Conservation (phyloP, 2,797 vertebrate species). For the Poecilia picta region DNA sequence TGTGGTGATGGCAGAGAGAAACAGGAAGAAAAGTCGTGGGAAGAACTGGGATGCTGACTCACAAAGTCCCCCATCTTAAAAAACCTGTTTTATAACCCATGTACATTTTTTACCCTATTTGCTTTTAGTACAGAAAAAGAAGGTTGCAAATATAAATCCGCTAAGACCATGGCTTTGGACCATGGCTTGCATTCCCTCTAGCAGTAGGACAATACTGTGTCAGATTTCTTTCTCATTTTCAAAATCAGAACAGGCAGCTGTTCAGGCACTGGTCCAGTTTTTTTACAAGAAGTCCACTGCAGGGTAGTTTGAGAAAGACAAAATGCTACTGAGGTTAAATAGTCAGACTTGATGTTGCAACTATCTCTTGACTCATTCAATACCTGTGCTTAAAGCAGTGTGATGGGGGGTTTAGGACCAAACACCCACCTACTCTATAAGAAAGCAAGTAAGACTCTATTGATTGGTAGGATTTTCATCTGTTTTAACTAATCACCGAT, state of each 20-base stretch:
- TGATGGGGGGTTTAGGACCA: not conserved
- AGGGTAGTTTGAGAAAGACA: not conserved
- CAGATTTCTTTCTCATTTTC: not conserved
- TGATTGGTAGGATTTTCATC: not conserved
- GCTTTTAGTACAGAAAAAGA: not conserved
- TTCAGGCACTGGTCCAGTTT: not conserved
- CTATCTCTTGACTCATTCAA: not conserved
- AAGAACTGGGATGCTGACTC: constrained; percentile 76
- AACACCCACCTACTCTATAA: not conserved
- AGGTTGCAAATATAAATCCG: not conserved
- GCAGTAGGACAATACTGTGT: not conserved
- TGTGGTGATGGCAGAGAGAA: constrained; percentile 79
- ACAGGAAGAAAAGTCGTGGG: constrained; percentile 72
- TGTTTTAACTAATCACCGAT: not conserved
- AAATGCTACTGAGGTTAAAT: not conserved
- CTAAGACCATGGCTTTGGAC: not conserved
- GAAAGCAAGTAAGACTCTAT: not conserved
- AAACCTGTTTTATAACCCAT: not conserved
- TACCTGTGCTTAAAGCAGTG: not conserved
- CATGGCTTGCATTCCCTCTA: not conserved
- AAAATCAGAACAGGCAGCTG: not conserved
- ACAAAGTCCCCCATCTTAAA: constrained; percentile 51
- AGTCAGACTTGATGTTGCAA: not conserved
- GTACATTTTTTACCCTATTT: not conserved
- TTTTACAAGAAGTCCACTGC: not conserved